phyloP scores from a whole-genome alignment of 1,140 invertebrate genomes.

The Tetragnatha versicolor region DNA sequence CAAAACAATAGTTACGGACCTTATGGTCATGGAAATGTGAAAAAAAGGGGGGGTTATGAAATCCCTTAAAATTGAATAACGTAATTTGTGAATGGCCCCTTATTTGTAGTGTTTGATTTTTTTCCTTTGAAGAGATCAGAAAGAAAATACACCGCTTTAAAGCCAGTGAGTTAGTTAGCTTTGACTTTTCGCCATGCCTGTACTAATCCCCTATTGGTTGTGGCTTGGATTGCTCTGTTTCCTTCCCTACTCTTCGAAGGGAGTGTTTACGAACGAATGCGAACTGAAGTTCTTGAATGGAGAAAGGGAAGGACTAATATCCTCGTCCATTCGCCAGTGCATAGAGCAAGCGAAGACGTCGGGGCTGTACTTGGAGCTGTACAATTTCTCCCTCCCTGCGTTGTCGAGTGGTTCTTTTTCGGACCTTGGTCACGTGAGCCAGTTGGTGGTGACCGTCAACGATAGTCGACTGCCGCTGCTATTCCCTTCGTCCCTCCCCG shows the following conservation, averaged over 20 bases:
- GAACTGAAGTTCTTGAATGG: slow-evolving; percentile 1
- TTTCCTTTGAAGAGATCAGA: no score
- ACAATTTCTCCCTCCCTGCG: slow-evolving; percentile 1
- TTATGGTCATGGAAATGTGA: no score
- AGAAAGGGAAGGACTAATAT: neutral
- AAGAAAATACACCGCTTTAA: no score
- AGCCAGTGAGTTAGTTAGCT: no score
- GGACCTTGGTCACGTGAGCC: neutral
- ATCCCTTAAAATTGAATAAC: no score
- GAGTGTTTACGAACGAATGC: neutral
- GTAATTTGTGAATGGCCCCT: no score
- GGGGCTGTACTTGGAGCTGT: neutral
- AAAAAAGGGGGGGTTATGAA: no score
- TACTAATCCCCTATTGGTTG: neutral
- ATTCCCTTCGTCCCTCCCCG: neutral
- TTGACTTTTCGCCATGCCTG: no score
- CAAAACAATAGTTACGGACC: no score
- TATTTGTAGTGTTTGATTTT: no score
- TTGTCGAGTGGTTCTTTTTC: slow-evolving; percentile 1
- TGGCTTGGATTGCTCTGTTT: neutral
- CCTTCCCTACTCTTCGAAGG: neutral
- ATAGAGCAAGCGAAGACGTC: neutral
- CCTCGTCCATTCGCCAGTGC: neutral
- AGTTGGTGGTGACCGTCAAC: neutral
- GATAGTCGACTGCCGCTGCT: neutral